Evolutionary conservation across 2,113 vertebrate genomes (phyloP), one percentile per base, ranked within the genome.

Genomic region (Fregetta grallaria): DNA sequence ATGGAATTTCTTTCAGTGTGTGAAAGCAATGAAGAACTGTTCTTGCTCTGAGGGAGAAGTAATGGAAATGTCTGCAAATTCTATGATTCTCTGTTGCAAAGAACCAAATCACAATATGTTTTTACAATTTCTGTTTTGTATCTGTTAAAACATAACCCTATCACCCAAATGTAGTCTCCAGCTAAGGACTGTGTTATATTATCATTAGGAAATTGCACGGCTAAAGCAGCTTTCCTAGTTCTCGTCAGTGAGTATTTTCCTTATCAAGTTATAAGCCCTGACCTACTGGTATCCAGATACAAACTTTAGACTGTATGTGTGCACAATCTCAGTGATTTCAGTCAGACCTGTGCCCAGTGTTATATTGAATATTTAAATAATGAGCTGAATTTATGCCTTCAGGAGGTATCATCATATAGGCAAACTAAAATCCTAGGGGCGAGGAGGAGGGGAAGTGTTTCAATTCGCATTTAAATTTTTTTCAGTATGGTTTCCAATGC

Each of bases 401-500:
- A 45, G 38, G 42, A 77, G 7, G 19, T 53, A 70, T 44, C 23
- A 45, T 61, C 10, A 7, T 52, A 74, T 20, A 81, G 40, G 15
- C 62, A 72, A 86, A 65, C 55, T 89, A 62, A 81, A 78, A 30
- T 56, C 56, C 50, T 68, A 7, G 9, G 17, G 8, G 12, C 4
- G 3, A 25, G 3, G 12, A 8, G 10, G 7, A n/a, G 3, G 11
- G 4, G 11, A 4, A 21, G 3, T 32, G 6, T 50, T 80, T 77
- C 52, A 82, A 13, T 86, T 95, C 27, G 86, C 14, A 50, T 75
- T 96, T 92, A 70, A 73, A 38, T 83, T 92, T 81, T 94, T 96
- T 96, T 92, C 68, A 71, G 32, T 89, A 53, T 90, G 88, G n/a
- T 63, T 96, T 97, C 79, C 88, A 88, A 30, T 76, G 90, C 83